Evolutionary conservation across 2,113 vertebrate species (phyloP), one percentile per base, ranked within the genome.

Genomic region (Sorex fumeus): DNA sequence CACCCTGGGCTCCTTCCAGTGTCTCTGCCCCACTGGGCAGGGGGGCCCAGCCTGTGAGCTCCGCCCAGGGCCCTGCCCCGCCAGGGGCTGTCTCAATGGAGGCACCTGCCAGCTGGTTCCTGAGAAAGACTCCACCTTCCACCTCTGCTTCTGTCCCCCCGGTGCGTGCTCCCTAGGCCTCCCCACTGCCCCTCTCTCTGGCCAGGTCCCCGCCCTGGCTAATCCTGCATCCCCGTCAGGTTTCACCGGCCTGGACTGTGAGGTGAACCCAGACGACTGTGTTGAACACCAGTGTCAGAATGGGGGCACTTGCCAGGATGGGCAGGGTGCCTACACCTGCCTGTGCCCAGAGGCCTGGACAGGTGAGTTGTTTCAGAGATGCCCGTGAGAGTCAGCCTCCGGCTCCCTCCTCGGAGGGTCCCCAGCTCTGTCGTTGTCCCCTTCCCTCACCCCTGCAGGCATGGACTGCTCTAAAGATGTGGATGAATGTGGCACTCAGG

Each of bases 201-300:
- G 25, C 30, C 8, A 70, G 10, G 5, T 4, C 4, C 45, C 30
- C 19, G 30, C 67, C 32, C 47, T 27, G 3, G 71, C 77, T 95
- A 57, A 94, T 11, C 11, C n/a, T 18, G 19, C 0, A 15, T 21
- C 32, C 81, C 64, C 19, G n/a, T 60, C 91, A 98, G 97, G 97
- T 13, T 96, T 97, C 78, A 97, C 97, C 4, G 97, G 97, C 32
- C 93, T 79, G 0, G 66, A 92, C 69, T 98, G 97, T 8, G 96
- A 98, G 34, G 94, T 97, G 89, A 97, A 97, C 27, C 91, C 94
- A 8, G 97, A 97, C 1, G 94, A 98, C 89, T 98, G 97, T 40
- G 47, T 84, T 0, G 34, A 60, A 19, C 97, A 97, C 88, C 95
- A 62, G 10, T 98, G 97, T 76, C 96, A 93, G 92, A 97, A 98